Base-by-base conservation (phyloP, 2,888 invertebrate genomes). In the Polyploca ridens region DNA sequence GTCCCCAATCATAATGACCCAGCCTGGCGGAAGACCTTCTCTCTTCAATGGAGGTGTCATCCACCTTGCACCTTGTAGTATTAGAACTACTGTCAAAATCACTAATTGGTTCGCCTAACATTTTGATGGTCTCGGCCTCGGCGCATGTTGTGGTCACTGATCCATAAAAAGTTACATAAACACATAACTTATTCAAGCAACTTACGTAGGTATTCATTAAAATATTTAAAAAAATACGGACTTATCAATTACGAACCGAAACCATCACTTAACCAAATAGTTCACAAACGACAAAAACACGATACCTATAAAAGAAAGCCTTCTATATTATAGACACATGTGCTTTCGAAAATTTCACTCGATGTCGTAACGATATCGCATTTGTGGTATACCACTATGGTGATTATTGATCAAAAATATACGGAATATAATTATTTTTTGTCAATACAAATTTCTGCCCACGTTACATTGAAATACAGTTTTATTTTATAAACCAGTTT, bases 261-360 rank as follows among this genome's bases (percentile, higher is more conserved):
- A 54, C 19, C 16, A 16, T 10, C 54, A 19, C 16, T 54, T 54
- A 61, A 41, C 11, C 5, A 27, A 61, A 61, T 27, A 44, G 44
- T 16, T 61, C 44, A 27, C 27, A 44, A 41, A 41, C 61, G 41
- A 61, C 41, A 61, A 61, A 33, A 57, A 19, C 46, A 57, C 64
- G 35, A 33, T 59, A 59, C 35, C 33, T 13, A 14, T 41, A 33
- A 65, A 70, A 71, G 74, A 76, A 72, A 74, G 75, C 64, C 65
- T 67, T 70, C 70, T 64, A 64, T 64, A 73, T 78, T 67, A 64
- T 69, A 69, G 66, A 68, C 63, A 71, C 69, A 71, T 70, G 63
- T 73, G 77, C 82, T 83, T 83, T 83, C 82, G 72, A 81, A 77
- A 78, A 81, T 85, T 83, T 84, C 83, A 78, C 83, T 74, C 65